phyloP scores from a whole-genome alignment of 1,140 invertebrate species.

The Holotrichia oblita region DNA sequence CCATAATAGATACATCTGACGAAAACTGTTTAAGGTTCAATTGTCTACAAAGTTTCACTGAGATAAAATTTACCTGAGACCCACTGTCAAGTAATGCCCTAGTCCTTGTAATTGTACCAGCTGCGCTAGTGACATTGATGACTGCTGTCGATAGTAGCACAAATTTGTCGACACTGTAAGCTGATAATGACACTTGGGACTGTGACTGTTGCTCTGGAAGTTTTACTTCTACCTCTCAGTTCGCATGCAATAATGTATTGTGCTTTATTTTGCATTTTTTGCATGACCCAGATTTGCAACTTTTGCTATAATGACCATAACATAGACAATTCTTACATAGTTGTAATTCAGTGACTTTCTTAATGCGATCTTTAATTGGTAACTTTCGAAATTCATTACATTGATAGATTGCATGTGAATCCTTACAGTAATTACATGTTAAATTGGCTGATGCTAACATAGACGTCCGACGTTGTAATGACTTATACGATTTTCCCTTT shows the following conservation, averaged over 20 bases:
- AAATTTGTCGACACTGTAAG: background rate
- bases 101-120: background rate
- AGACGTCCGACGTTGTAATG: background rate
- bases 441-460: background rate
- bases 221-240: background rate
- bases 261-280: background rate
- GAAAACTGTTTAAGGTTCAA: background rate
- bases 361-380: background rate
- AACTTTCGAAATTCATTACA: background rate
- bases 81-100: background rate
- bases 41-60: background rate
- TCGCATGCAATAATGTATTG: background rate
- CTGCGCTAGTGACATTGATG: background rate
- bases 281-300: background rate
- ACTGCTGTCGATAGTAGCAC: background rate
- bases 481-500: background rate
- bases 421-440: background rate
- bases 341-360: background rate
- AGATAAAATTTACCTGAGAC: constrained; percentile 6
- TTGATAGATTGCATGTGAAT: background rate
- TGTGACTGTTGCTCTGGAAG: background rate
- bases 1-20: no score
- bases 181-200: background rate
- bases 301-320: no score
- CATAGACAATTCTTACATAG: background rate